A percentile compares a stretch with the other conserved stretches of the same genome.
Conservation (phyloP, 2,888 invertebrate species). For the Lasius fuliginosus region DNA sequence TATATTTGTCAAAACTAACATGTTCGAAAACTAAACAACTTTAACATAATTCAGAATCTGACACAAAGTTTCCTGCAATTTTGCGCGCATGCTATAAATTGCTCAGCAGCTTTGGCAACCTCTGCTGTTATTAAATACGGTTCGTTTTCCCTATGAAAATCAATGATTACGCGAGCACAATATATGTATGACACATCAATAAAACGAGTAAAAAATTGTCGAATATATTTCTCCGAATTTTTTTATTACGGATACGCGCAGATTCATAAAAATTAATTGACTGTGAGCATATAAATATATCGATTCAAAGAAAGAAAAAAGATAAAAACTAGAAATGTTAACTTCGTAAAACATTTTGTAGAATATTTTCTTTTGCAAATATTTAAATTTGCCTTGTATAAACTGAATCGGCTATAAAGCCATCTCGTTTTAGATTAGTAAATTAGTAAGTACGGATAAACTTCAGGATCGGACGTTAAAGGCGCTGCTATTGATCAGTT, state of each 20-base stretch:
- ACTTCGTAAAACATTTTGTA: constrained; percentile 9
- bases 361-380: constrained; percentile 7
- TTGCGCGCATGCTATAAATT: constrained; percentile 26
- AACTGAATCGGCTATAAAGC: background rate
- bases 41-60: background rate
- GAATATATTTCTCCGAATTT: background rate
- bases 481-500: constrained; percentile 81
- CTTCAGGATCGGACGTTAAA: constrained; percentile 79
- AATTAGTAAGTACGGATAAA: constrained; percentile 74
- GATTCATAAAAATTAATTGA: background rate
- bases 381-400: background rate
- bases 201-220: background rate
- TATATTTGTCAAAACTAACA: constrained; percentile 22
- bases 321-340: background rate
- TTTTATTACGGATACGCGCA: background rate
- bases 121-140: constrained; percentile 7
- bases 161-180: constrained; percentile 10
- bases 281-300: background rate
- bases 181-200: background rate
- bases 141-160: constrained; percentile 5
- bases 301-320: background rate
- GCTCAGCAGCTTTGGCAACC: background rate
- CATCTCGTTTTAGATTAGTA: constrained; percentile 57
- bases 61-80: background rate
- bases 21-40: constrained; percentile 7